Evolutionary conservation across 2,113 vertebrate species (phyloP), one percentile per base, ranked within the genome.

Genomic region (Xenotilapia flavipinnis): DNA sequence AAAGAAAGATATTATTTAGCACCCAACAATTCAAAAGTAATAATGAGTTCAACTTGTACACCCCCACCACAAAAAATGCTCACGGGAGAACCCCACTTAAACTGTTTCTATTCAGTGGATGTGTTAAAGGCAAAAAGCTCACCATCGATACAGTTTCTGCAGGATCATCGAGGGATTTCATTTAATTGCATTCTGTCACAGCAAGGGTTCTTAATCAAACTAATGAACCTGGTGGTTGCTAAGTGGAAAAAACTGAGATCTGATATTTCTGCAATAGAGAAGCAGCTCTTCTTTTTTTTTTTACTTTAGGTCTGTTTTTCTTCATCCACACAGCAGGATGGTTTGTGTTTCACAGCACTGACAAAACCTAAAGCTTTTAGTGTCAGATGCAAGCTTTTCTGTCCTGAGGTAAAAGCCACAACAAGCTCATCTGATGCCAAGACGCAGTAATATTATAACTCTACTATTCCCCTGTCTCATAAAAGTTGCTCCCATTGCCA

Each of bases 131-230:
- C 17, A 88, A 84, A 93, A 75, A 70, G 81, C 68, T 82, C 15
- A 85, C 38, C 65, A 68, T 26, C 1, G 23, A 84, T 77, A 88
- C 75, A 38, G 26, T 77, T 90, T 84, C 84, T 53, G 53, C 58
- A 47, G 81, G 80, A 87, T 92, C 86, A 93, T 86, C 49, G 0
- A 51, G 89, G 84, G 92, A 94, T 91, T 93, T 91, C 82, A 45
- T 93, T 75, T 89, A 92, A 92, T 94, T 92, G 84, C 75, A 56
- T 90, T 91, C 82, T 62, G 85, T 83, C 90, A 84, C 86, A 89
- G 87, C 85, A 56, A 85, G 79, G 58, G 82, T 91, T 86, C 81
- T 75, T 87, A 92, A 90, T 93, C 89, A 94, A 82, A 55, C 83
- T 87, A 92, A 94, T 91, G 92, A 91, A 82, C 54, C 47, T 19